Percentiles rank a stretch among this genome's conserved stretches.
Evolutionary conservation across 2,888 invertebrate genomes (phyloP).

Genomic region (Dolomedes plantarius): DNA sequence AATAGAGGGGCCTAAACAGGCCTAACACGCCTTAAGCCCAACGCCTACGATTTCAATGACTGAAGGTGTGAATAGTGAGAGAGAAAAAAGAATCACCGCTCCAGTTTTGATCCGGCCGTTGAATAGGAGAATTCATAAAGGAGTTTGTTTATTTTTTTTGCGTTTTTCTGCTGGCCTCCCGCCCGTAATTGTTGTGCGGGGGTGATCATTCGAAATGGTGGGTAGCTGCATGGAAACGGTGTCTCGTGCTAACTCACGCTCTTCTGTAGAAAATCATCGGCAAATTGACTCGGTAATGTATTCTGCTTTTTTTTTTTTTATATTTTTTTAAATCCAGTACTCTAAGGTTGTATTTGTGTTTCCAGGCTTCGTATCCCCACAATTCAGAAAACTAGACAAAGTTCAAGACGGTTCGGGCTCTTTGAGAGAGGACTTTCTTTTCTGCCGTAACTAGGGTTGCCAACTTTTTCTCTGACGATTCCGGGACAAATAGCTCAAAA

Average conservation of each 20-base stretch:
- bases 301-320: too few species aligned
- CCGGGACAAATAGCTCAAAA: too few species aligned
- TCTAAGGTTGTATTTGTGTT: too few species aligned
- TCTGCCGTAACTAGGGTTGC: too few species aligned
- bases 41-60: conserved; percentile 55
- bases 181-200: conserved; percentile 9
- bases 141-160: conserved; percentile 12
- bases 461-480: too few species aligned
- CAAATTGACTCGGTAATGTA: conserved; percentile 7
- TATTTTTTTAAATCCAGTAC: too few species aligned
- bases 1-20: conserved; percentile 59
- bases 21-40: conserved; percentile 57
- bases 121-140: conserved; percentile 33
- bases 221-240: not conserved
- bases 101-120: conserved; percentile 26
- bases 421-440: too few species aligned
- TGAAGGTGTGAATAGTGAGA: conserved; percentile 44
- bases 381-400: too few species aligned
- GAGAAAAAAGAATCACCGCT: conserved; percentile 25
- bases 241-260: not conserved
- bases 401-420: too few species aligned
- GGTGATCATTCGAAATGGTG: not conserved
- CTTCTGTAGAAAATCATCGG: not conserved
- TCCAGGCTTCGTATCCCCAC: too few species aligned
- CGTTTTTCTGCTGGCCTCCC: not conserved